phyloP scores from a whole-genome alignment of 1,140 invertebrate genomes.

The Heliconius congener region DNA sequence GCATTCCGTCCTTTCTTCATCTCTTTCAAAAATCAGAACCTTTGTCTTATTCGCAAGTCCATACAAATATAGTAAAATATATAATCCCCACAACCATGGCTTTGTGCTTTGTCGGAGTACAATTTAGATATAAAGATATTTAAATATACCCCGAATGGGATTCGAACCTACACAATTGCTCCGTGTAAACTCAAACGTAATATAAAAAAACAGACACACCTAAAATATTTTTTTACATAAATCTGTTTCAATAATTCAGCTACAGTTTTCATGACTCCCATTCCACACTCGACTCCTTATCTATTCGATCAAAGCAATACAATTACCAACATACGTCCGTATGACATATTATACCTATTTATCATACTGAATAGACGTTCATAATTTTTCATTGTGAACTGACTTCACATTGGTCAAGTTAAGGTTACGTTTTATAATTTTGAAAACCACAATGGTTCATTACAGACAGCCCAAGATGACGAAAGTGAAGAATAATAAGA shows the following conservation, averaged over 20 bases:
- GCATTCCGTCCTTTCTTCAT: no score
- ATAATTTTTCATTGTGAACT: background rate
- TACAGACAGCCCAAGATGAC: conserved; percentile 28
- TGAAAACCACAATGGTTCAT: conserved; percentile 25
- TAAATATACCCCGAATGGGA: background rate
- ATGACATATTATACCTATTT: conserved; percentile 44
- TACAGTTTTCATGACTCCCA: conserved; percentile 17
- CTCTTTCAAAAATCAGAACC: no score
- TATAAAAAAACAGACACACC: background rate
- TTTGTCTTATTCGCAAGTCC: no score
- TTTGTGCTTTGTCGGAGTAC: no score
- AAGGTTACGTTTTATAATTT: background rate
- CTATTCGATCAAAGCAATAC: conserved; percentile 50
- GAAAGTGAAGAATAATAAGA: conserved; percentile 10
- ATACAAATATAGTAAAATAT: no score
- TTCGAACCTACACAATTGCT: background rate
- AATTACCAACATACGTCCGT: conserved; percentile 47
- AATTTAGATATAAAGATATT: background rate
- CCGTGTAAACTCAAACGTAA: no score
- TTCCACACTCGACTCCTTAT: conserved; percentile 15
- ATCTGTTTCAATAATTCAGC: conserved; percentile 16
- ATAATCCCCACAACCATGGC: no score
- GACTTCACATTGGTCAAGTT: background rate
- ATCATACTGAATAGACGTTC: conserved; percentile 40
- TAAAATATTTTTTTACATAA: background rate